phyloP scores from a whole-genome alignment of 2,888 invertebrate genomes.

The Pachycephus smyrnensis region DNA sequence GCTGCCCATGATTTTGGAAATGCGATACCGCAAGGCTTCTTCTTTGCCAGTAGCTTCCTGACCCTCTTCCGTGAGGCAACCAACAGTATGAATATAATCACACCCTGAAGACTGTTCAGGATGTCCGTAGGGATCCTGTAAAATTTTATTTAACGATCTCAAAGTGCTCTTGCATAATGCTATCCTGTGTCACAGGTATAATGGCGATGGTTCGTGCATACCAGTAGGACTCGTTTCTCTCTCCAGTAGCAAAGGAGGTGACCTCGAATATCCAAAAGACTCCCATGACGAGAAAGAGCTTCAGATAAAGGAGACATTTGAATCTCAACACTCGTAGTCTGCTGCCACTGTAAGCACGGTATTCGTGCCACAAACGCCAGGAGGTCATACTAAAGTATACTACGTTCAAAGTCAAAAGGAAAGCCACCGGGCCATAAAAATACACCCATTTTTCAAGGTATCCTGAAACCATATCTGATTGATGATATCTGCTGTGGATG shows the following conservation, averaged over 20 bases:
- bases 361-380: conserved; percentile 71
- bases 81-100: conserved; percentile 65
- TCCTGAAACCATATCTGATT: conserved; percentile 64
- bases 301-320: conserved; percentile 75
- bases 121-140: conserved; percentile 64
- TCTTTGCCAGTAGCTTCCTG: conserved; percentile 65
- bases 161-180: not conserved
- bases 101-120: conserved; percentile 65
- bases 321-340: conserved; percentile 65
- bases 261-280: conserved; percentile 80
- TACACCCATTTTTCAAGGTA: conserved; percentile 73
- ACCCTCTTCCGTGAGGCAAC: conserved; percentile 68
- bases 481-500: not conserved
- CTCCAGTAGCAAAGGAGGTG: conserved; percentile 60
- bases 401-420: conserved; percentile 72
- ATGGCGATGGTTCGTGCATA: conserved; percentile 31
- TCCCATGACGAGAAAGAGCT: conserved; percentile 78
- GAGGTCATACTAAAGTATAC: conserved; percentile 73
- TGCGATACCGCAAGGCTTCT: conserved; percentile 54
- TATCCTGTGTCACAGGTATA: not conserved
- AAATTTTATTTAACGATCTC: conserved; percentile 5
- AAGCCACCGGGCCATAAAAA: conserved; percentile 77
- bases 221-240: conserved; percentile 49
- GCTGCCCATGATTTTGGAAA: conserved; percentile 64
- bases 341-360: conserved; percentile 69